Evolutionary conservation across 2,113 vertebrate species (phyloP), one percentile per base, ranked within the genome.

Genomic region (Peucedramus taeniatus): DNA sequence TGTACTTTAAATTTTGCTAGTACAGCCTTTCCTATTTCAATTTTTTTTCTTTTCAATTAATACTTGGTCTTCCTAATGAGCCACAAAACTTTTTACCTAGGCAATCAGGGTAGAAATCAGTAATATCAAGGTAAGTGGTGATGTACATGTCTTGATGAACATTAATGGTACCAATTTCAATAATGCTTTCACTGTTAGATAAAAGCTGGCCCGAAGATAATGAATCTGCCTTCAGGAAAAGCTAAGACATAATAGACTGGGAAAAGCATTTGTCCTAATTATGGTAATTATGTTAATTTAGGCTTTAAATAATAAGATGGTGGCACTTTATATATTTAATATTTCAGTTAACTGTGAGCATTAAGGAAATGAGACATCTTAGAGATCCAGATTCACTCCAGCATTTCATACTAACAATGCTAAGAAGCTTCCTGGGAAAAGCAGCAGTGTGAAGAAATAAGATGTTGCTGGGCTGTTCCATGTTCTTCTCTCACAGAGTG

Each of bases 151-250:
- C 94, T 83, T 50, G 33, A 59, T 87, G 89, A 95, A 77, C 57
- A 80, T 84, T 86, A 96, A 83, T 91, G 71, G 60, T 60, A 84
- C 77, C 40, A 90, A 66, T 95, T 91, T 96, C 93, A 94, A 33
- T 94, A 90, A 88, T 79, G 57, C 68, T 78, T 91, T 92, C 91
- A 76, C n/a, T 91, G 61, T 60, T 53, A 87, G 68, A 83, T 72
- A 95, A 91, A 94, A 88, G 64, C 85, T 61, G 28, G 42, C 64
- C 80, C 18, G 3, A 31, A 60, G 66, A 56, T 94, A 91, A 95
- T 71, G 45, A 74, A 86, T 88, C 65, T 94, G 56, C 83, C 88
- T 89, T 81, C 70, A 88, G 81, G 61, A 91, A 91, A 88, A 95
- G 71, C 80, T 84, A 63, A 84, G 71, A 54, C 42, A 42, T 75